Conservation (phyloP, 2,113 vertebrate genomes). For the Saimiri boliviensis region DNA sequence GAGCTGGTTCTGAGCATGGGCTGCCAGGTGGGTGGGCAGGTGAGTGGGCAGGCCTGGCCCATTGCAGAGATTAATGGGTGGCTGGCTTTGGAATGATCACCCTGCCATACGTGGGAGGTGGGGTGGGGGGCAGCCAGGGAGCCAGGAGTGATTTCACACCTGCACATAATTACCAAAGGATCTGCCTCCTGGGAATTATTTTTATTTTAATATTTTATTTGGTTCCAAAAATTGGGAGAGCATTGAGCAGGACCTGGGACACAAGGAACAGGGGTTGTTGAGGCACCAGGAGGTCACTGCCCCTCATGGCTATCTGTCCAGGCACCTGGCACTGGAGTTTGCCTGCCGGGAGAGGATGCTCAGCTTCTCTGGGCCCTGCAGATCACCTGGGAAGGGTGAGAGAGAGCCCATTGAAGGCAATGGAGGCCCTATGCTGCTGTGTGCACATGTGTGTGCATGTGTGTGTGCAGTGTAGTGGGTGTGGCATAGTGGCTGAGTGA, state of each 20-base stretch:
- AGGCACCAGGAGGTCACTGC: slow-evolving; percentile 66
- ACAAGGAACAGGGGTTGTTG: slow-evolving; percentile 62
- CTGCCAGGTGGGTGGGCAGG: not conserved
- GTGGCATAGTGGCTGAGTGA: not conserved
- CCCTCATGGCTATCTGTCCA: slow-evolving; percentile 33
- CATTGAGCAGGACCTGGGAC: slow-evolving; percentile 62
- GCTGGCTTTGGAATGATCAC: slow-evolving; percentile 68
- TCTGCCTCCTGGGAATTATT: slow-evolving; percentile 81
- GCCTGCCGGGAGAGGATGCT: not conserved
- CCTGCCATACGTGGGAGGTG: not conserved
- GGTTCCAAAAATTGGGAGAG: slow-evolving; percentile 80
- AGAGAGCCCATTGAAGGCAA: not conserved
- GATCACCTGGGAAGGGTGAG: not conserved
- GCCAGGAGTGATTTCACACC: slow-evolving; percentile 78
- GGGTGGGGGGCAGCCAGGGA: slow-evolving; percentile 60
- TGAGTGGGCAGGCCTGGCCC: slow-evolving; percentile 63
- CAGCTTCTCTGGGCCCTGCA: not conserved
- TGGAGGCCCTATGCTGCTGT: not conserved
- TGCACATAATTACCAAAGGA: slow-evolving; percentile 83
- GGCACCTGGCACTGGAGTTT: slow-evolving; percentile 24
- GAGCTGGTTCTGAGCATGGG: not conserved
- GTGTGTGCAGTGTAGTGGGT: not conserved
- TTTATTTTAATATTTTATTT: slow-evolving; percentile 83
- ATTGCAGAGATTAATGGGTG: slow-evolving; percentile 59
- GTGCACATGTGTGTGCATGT: no score